phyloP scores from a whole-genome alignment of 30 jellyfish, hydroid and myxozoan species.

The Chrysaora quinquecirrha region DNA sequence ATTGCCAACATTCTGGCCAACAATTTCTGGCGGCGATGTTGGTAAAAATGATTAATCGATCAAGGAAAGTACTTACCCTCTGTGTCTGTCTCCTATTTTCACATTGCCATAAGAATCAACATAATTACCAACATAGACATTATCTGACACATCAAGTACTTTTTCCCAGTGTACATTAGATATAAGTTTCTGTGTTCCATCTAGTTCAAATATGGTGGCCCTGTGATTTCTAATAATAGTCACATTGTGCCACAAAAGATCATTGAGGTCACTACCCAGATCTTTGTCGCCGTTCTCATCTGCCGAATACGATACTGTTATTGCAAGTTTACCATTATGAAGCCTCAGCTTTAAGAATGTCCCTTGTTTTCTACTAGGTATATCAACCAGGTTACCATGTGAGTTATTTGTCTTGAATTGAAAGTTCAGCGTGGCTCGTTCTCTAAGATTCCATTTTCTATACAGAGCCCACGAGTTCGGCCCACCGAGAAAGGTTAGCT shows the following conservation, averaged over 20 bases:
- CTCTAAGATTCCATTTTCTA: constrained; percentile 59
- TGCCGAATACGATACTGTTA: constrained; percentile 26
- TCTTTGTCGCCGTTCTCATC: constrained; percentile 25
- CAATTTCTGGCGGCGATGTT: too few species aligned
- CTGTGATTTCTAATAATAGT: constrained; percentile 54
- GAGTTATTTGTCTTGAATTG: constrained; percentile 73
- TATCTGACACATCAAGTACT: constrained; percentile 25
- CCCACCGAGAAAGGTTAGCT: constrained; percentile 49
- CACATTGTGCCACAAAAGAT: constrained; percentile 63
- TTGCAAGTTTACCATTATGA: constrained; percentile 34
- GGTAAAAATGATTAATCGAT: too few species aligned
- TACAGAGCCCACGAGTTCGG: constrained; percentile 67
- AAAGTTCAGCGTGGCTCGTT: constrained; percentile 61
- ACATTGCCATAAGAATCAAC: background rate
- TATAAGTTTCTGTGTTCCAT: constrained; percentile 48
- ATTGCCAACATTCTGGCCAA: too few species aligned
- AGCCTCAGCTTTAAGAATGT: constrained; percentile 14
- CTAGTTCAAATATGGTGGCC: constrained; percentile 49
- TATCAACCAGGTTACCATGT: constrained; percentile 43
- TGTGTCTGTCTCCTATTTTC: too few species aligned
- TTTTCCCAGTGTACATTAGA: constrained; percentile 37
- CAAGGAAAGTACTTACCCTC: constrained; percentile 13
- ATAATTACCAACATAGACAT: constrained; percentile 38
- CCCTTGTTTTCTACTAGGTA: constrained; percentile 1
- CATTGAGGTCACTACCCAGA: constrained; percentile 48